Evolutionary conservation across 1,140 invertebrate genomes (phyloP).

Genomic region (fruit fly (Drosophila melanogaster)): DNA sequence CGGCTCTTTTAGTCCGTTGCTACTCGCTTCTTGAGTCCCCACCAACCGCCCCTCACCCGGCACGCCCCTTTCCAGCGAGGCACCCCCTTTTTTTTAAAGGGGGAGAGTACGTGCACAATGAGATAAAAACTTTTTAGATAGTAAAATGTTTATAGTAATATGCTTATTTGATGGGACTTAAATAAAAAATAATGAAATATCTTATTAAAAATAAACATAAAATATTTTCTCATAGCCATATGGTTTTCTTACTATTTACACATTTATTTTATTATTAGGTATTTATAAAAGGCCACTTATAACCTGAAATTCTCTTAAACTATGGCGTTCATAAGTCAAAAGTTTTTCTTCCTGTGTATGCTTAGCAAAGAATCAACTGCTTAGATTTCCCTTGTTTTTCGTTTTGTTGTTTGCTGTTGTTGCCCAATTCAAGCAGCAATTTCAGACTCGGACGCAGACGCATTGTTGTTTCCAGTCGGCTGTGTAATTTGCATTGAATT

Average conservation of each 20-base stretch:
- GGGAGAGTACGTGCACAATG: constrained; percentile 50
- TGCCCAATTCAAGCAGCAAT: constrained; percentile 54
- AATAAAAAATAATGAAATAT: neutral
- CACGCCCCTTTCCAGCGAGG: constrained; percentile 1
- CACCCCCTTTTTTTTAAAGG: constrained; percentile 11
- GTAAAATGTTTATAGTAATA: neutral
- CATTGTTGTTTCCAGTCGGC: constrained; percentile 35
- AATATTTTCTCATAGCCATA: no score
- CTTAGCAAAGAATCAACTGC: constrained; percentile 25
- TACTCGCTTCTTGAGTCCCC: constrained; percentile 36
- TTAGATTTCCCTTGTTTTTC: constrained; percentile 31
- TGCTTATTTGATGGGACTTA: no score
- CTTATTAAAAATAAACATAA: neutral
- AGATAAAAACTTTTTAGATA: constrained; percentile 7
- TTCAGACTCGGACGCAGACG: constrained; percentile 34
- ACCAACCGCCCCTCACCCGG: neutral
- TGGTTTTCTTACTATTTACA: neutral
- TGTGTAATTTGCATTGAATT: constrained; percentile 59
- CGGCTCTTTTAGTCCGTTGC: constrained; percentile 64
- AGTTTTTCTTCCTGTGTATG: constrained; percentile 11
- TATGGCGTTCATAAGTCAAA: neutral
- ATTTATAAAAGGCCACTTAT: neutral
- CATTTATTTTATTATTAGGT: neutral
- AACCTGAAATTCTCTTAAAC: no score
- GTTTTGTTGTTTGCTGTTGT: constrained; percentile 37